Percentiles rank a stretch among this genome's conserved stretches.
Conservation (phyloP, 2,888 invertebrate genomes). For the Drosophila neutralis region DNA sequence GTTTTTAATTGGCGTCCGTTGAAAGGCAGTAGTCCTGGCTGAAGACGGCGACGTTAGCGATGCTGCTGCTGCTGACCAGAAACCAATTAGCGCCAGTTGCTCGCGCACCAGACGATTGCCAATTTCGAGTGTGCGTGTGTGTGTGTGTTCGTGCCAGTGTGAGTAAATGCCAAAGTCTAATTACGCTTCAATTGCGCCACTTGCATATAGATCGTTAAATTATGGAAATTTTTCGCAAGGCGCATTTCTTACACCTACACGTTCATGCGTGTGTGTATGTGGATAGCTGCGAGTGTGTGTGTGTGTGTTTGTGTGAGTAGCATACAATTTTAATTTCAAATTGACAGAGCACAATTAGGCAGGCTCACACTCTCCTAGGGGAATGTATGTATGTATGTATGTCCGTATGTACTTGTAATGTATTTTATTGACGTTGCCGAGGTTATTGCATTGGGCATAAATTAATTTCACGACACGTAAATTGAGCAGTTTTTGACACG, state of each 20-base stretch:
- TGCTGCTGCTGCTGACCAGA: conserved; percentile 65
- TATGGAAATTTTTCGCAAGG: conserved; percentile 84
- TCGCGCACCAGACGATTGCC: conserved; percentile 61
- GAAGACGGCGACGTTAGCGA: conserved; percentile 40
- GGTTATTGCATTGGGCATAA: conserved; percentile 85
- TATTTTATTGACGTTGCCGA: conserved; percentile 85
- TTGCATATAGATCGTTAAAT: conserved; percentile 85
- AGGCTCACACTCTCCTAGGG: conserved; percentile 12
- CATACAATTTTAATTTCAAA: conserved; percentile 81
- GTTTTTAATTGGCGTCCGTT: conserved; percentile 78
- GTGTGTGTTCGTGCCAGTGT: conserved; percentile 24
- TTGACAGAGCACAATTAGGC: conserved; percentile 78
- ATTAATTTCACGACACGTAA: conserved; percentile 85
- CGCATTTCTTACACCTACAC: conserved; percentile 65
- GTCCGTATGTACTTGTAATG: conserved; percentile 68
- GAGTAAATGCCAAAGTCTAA: conserved; percentile 78
- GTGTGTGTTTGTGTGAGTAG: conserved; percentile 31
- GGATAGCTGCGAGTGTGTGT: conserved; percentile 10
- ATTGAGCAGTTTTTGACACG: conserved; percentile 82
- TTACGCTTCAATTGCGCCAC: conserved; percentile 84
- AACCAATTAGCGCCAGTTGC: conserved; percentile 77
- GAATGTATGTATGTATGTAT: neutral
- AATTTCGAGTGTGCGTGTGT: conserved; percentile 42
- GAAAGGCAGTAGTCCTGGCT: conserved; percentile 53
- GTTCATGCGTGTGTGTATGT: conserved; percentile 11